phyloP scores from a whole-genome alignment of 2,797 vertebrate species.

The Hypotaenidia philippensis region DNA sequence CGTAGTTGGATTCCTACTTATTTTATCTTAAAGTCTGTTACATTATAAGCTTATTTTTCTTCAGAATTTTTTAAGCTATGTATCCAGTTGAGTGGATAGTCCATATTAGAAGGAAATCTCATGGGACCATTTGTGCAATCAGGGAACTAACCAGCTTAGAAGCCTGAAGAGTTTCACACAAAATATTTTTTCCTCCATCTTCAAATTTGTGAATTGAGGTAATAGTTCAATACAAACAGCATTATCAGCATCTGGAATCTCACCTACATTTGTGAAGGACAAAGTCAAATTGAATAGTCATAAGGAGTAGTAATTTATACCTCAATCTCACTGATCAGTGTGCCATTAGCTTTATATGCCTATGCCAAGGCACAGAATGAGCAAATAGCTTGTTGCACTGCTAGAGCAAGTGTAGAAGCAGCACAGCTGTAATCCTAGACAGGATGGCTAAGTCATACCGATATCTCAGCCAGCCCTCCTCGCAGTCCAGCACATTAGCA shows the following conservation, averaged over 20 bases:
- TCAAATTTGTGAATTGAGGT: not conserved
- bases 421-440: not conserved
- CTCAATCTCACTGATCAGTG: rapidly evolving
- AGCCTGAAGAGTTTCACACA: not conserved
- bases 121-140: not conserved
- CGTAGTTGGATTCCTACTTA: not conserved
- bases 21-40: not conserved
- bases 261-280: not conserved
- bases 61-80: not conserved
- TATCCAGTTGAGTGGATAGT: not conserved
- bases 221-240: not conserved
- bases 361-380: not conserved
- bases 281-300: not conserved
- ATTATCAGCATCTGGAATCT: not conserved
- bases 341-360: not conserved
- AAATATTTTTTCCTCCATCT: not conserved
- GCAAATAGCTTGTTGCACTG: not conserved
- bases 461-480: not conserved
- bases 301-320: not conserved
- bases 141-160: not conserved
- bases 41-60: not conserved
- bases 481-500: not conserved
- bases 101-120: not conserved
- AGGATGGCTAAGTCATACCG: not conserved
- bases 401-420: not conserved